These are phyloP conservation scores for Athrips mouffetella DNA, from an alignment of 2,888 invertebrate genomes.

Conservation along the genomic window DNA sequence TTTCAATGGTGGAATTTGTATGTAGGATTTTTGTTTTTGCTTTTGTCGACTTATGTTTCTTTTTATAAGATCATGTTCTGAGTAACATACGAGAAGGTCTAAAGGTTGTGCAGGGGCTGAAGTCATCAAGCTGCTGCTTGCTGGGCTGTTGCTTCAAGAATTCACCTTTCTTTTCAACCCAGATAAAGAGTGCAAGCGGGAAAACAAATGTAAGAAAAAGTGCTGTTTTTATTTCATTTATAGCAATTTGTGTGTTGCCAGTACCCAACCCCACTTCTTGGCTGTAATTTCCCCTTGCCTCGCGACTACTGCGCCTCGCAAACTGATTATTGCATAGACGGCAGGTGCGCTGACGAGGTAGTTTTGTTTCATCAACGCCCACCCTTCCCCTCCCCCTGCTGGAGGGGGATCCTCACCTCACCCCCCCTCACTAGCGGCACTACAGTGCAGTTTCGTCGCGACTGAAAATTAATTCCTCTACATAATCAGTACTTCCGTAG, in stretches of 20 bases:
- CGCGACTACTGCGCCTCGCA: conserved; percentile 26
- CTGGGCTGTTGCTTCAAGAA: too few relatives aligned
- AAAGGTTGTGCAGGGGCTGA: too few relatives aligned
- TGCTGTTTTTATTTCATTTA: not conserved
- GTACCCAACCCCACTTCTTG: conserved; percentile 1
- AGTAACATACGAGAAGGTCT: too few relatives aligned
- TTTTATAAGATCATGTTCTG: too few relatives aligned
- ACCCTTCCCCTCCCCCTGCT: conserved; percentile 23
- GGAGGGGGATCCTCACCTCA: not conserved
- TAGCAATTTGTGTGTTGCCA: not conserved
- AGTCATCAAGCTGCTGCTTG: too few relatives aligned
- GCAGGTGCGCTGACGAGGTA: conserved; percentile 67
- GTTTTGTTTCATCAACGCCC: conserved; percentile 56
- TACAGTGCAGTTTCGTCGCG: conserved; percentile 71
- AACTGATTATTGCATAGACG: conserved; percentile 62
- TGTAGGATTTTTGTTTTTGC: too few relatives aligned
- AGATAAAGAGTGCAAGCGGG: conserved; percentile 1
- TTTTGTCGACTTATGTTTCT: too few relatives aligned
- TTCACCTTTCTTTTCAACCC: too few relatives aligned
- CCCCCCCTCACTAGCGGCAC: conserved; percentile 35
- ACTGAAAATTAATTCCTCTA: conserved; percentile 78
- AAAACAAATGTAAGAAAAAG: not conserved
- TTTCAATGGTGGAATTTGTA: too few relatives aligned
- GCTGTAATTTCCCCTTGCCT: conserved; percentile 6
- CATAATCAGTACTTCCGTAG: conserved; percentile 76